A percentile compares a stretch with the other conserved stretches of the same genome.
phyloP scores from a whole-genome alignment of 35 echinoderm and acorn worm genomes.

The Patiria miniata region DNA sequence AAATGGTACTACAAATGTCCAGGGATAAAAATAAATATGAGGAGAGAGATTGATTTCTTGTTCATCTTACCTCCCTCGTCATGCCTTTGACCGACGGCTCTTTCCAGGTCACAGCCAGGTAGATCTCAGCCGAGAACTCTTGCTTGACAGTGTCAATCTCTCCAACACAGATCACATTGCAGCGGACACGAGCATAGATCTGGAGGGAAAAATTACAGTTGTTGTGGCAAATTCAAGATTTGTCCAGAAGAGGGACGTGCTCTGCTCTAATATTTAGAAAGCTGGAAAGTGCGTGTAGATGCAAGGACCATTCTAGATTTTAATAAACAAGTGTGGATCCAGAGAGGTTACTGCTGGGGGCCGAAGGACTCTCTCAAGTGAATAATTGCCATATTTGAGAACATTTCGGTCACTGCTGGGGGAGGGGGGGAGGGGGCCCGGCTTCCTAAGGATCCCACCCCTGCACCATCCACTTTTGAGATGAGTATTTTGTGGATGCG shows the following conservation, averaged over 20 bases:
- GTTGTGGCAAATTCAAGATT: not conserved
- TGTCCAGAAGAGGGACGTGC: not conserved
- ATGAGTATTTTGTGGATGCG: too few relatives aligned
- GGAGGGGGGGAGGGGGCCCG: too few relatives aligned
- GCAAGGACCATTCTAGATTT: not conserved
- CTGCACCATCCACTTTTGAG: too few relatives aligned
- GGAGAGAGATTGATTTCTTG: too few relatives aligned
- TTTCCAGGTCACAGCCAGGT: conserved; percentile 78
- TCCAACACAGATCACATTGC: conserved; percentile 84
- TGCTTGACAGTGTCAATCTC: conserved; percentile 93
- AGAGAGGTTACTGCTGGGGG: too few relatives aligned
- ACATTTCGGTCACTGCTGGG: too few relatives aligned
- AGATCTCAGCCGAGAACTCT: conserved; percentile 74
- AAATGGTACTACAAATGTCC: too few relatives aligned
- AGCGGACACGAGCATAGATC: conserved; percentile 75
- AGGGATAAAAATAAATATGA: too few relatives aligned
- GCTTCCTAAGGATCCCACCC: too few relatives aligned
- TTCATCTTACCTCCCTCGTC: conserved; percentile 64
- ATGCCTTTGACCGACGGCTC: conserved; percentile 73
- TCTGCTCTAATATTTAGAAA: not conserved
- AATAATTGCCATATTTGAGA: too few relatives aligned
- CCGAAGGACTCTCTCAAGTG: too few relatives aligned
- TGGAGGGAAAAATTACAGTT: conserved; percentile 1
- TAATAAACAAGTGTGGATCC: too few relatives aligned
- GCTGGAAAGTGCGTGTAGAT: not conserved